Evolutionary conservation across 2,888 invertebrate genomes (phyloP).

Genomic region (Trimorus sp.): DNA sequence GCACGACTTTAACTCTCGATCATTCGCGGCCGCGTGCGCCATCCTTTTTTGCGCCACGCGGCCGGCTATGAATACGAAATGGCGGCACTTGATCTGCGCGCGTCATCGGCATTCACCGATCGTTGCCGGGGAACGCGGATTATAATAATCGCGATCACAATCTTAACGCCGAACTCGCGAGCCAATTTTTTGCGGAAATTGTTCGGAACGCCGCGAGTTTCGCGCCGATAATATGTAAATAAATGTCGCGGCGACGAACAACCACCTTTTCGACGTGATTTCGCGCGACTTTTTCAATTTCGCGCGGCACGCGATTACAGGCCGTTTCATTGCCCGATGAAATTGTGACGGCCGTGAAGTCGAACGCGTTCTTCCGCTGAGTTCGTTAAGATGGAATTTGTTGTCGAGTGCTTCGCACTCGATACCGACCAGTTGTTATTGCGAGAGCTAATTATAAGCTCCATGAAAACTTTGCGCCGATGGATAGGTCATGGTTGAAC

Average conservation of each 20-base stretch:
- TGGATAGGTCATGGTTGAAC: too few relatives aligned
- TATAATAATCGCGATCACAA: constrained; percentile 54
- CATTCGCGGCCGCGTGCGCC: constrained; percentile 37
- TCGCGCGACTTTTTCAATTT: not conserved
- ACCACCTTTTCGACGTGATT: not conserved
- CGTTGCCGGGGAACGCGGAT: constrained; percentile 52
- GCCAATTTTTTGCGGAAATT: constrained; percentile 43
- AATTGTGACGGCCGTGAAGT: too few relatives aligned
- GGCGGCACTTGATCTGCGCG: constrained; percentile 44
- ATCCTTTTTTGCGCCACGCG: constrained; percentile 26
- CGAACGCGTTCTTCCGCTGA: too few relatives aligned
- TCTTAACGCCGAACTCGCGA: constrained; percentile 46
- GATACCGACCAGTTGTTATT: too few relatives aligned
- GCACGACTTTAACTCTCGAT: constrained; percentile 35
- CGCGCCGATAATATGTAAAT: constrained; percentile 23
- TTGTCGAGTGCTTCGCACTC: too few relatives aligned
- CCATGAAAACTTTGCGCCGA: too few relatives aligned
- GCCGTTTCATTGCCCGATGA: too few relatives aligned
- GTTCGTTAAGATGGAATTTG: too few relatives aligned
- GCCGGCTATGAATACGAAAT: constrained; percentile 52
- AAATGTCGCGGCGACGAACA: not conserved
- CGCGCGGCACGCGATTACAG: too few relatives aligned
- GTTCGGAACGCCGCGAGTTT: constrained; percentile 21
- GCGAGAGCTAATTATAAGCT: too few relatives aligned
- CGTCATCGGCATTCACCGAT: constrained; percentile 51